phyloP scores from a whole-genome alignment of 2,888 invertebrate genomes.

The Lamellibrachia satsuma region DNA sequence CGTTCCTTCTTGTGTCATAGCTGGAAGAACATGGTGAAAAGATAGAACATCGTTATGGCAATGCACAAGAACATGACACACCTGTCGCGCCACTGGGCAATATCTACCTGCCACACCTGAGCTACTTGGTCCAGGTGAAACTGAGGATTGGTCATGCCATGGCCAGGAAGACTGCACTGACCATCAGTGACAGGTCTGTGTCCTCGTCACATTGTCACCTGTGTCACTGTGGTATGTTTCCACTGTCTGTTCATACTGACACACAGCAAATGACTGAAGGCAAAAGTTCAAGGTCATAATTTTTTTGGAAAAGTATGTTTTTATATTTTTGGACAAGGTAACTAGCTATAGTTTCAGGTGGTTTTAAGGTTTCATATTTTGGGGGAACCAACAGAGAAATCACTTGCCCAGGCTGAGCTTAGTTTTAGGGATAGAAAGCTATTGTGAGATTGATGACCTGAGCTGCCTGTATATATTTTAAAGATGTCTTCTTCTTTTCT shows the following conservation, averaged over 20 bases:
- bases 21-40: slow-evolving; percentile 60
- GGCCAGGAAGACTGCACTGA: slow-evolving; percentile 53
- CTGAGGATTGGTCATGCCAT: slow-evolving; percentile 60
- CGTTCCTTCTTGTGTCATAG: slow-evolving; percentile 42
- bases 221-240: not conserved
- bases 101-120: slow-evolving; percentile 57
- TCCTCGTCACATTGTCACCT: not conserved
- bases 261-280: not conserved
- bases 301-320: not conserved
- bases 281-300: not conserved
- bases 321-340: no score
- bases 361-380: no score
- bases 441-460: not conserved
- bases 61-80: slow-evolving; percentile 46
- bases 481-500: not conserved
- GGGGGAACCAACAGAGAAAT: no score
- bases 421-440: not conserved
- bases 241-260: not conserved
- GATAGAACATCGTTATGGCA: slow-evolving; percentile 55
- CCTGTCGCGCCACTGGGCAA: slow-evolving; percentile 57
- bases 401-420: no score
- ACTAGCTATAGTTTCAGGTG: no score
- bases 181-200: slow-evolving; percentile 48
- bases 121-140: slow-evolving; percentile 58
- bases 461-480: not conserved